phyloP scores from a whole-genome alignment of 2,797 vertebrate genomes.

The Erithacus rubecula region DNA sequence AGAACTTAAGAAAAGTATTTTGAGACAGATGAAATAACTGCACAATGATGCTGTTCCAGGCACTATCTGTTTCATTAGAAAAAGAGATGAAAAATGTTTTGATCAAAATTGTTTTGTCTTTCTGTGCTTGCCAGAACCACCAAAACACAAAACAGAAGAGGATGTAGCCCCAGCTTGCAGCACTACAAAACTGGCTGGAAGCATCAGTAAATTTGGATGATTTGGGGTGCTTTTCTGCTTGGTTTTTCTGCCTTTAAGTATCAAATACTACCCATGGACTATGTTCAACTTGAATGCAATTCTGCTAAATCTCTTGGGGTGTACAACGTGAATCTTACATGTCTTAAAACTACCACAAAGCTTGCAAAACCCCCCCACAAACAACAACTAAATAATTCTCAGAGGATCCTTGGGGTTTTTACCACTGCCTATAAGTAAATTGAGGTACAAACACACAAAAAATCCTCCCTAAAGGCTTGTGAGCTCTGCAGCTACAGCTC shows the following conservation, averaged over 20 bases:
- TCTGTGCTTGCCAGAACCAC: neutral
- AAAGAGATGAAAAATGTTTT: slow-evolving; percentile 18
- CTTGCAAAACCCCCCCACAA: rapidly evolving
- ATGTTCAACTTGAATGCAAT: neutral
- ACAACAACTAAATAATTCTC: neutral
- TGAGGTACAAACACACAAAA: neutral
- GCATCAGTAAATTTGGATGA: neutral
- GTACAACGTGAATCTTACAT: neutral
- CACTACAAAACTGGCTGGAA: neutral
- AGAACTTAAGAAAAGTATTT: neutral
- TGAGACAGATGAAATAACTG: neutral
- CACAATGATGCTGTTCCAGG: neutral
- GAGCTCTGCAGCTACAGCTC: neutral
- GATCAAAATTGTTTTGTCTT: neutral
- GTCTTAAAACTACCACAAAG: neutral
- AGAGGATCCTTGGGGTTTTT: neutral
- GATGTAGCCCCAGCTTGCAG: neutral
- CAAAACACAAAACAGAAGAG: neutral
- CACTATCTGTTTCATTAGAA: neutral
- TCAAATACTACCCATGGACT: neutral
- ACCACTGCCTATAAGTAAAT: neutral
- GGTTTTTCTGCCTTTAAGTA: neutral
- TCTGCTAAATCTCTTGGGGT: neutral
- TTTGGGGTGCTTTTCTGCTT: neutral
- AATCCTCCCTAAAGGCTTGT: neutral